Evolutionary conservation across 1,140 invertebrate genomes (phyloP).

Genomic region (Alviniconcha marisindica): DNA sequence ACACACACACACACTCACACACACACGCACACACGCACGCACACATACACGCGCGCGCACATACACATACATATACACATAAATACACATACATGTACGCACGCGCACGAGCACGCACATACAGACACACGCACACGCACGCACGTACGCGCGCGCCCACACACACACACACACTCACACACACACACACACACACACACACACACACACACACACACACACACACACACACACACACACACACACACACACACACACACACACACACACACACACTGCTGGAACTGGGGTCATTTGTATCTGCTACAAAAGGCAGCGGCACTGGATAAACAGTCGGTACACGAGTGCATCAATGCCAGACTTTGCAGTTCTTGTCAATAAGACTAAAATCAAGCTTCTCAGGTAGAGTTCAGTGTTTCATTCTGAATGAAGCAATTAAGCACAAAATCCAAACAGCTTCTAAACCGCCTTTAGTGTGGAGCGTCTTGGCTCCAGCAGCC

Average conservation of each 20-base stretch:
- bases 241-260: neutral
- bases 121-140: neutral
- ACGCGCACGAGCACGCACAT: neutral
- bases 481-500: no score
- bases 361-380: no score
- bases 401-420: no score
- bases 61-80: neutral
- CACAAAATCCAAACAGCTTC: no score
- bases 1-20: conserved; percentile 25
- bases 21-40: conserved; percentile 25
- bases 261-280: neutral
- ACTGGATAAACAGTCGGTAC: no score
- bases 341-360: no score
- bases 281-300: no score
- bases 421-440: no score
- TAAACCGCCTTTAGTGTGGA: no score
- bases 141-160: neutral
- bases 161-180: conserved; percentile 10
- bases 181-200: conserved; percentile 17
- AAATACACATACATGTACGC: neutral
- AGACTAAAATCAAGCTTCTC: no score
- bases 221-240: conserved; percentile 19
- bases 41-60: neutral
- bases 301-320: no score
- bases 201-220: conserved; percentile 24